Evolutionary conservation across 2,113 vertebrate species (phyloP).

Genomic region (Phasianus colchicus): DNA sequence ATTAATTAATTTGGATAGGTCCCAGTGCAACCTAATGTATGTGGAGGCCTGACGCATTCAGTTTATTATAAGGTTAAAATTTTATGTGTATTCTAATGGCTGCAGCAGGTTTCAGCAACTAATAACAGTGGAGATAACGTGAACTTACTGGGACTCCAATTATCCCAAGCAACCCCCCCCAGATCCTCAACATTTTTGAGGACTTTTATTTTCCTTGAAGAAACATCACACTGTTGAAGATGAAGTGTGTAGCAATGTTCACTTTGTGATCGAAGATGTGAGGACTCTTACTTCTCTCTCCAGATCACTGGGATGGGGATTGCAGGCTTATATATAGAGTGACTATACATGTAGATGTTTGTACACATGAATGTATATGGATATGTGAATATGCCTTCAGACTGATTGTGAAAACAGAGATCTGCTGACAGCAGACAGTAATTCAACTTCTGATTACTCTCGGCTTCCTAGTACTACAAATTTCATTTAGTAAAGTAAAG

Average conservation of each 20-base stretch:
- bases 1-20: not conserved
- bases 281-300: not conserved
- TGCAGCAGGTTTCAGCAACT: not conserved
- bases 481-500: constrained; percentile 10
- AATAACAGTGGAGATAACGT: fast-evolving
- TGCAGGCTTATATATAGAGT: not conserved
- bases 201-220: not conserved
- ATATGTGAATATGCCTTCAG: not conserved
- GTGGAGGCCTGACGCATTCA: not conserved
- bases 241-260: fast-evolving
- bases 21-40: not conserved
- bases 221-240: not conserved
- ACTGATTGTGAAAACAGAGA: not conserved
- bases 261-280: not conserved
- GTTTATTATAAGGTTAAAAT: not conserved
- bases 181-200: not conserved
- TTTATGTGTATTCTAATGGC: not conserved
- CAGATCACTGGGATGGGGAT: not conserved
- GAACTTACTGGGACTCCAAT: not conserved
- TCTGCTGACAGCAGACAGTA: not conserved
- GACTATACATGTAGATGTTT: not conserved
- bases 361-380: too few relatives aligned
- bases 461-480: not conserved
- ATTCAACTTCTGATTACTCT: constrained; percentile 30
- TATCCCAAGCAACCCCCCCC: not conserved